Percentiles rank a stretch among this genome's conserved stretches.
Evolutionary conservation across 2,888 invertebrate species (phyloP).

Genomic region (Opisthograptis luteolata): DNA sequence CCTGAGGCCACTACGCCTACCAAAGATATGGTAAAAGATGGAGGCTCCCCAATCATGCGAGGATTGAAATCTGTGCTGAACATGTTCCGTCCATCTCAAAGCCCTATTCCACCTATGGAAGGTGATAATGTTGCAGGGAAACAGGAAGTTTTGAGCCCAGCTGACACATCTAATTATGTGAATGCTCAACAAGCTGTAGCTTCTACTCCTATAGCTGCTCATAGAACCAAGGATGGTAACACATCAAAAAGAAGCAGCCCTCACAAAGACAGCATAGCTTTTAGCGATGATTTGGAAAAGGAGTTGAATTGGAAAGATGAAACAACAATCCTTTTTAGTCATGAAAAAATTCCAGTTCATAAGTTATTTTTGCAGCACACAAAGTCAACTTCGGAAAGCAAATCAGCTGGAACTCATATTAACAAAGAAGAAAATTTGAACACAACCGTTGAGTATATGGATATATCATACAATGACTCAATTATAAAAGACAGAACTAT

Average conservation of each 20-base stretch:
- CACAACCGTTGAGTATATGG: constrained; percentile 67
- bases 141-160: constrained; percentile 20
- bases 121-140: constrained; percentile 30
- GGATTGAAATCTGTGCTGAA: constrained; percentile 74
- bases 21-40: constrained; percentile 64
- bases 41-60: constrained; percentile 73
- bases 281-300: constrained; percentile 73
- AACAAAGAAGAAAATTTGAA: constrained; percentile 43
- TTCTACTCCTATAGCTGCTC: constrained; percentile 64
- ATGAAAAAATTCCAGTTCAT: constrained; percentile 72
- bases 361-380: constrained; percentile 61
- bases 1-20: constrained; percentile 75
- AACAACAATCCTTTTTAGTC: constrained; percentile 66
- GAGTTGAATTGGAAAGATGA: constrained; percentile 78
- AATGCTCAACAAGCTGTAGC: constrained; percentile 40
- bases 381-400: constrained; percentile 21
- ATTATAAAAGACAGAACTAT: constrained; percentile 51
- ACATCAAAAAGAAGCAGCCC: constrained; percentile 64
- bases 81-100: constrained; percentile 76
- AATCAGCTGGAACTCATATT: constrained; percentile 6
- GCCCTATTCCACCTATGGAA: constrained; percentile 63
- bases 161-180: constrained; percentile 29
- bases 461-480: constrained; percentile 65
- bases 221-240: constrained; percentile 51
- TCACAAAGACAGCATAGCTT: constrained; percentile 68